Evolutionary conservation across 2,797 vertebrate species (phyloP).

Genomic region (Botia kubotai): DNA sequence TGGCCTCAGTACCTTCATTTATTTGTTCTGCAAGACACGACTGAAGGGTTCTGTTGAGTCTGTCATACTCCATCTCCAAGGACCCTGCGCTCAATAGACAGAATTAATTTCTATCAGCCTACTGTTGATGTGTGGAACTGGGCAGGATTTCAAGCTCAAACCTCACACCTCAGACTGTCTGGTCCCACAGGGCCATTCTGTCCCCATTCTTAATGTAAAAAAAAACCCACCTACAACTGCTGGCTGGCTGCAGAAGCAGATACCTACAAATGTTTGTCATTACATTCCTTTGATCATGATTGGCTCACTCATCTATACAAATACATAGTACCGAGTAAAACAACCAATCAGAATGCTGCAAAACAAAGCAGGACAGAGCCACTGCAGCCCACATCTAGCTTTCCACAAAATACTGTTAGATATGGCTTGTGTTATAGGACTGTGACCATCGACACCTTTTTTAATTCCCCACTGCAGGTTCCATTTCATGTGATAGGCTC

Average conservation of each 20-base stretch:
- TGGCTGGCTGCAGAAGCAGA: too few relatives aligned
- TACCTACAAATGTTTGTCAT: conserved; percentile 1
- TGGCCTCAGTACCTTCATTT: neutral
- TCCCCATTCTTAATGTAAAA: neutral
- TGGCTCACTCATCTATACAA: neutral
- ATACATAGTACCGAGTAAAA: neutral
- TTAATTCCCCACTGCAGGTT: neutral
- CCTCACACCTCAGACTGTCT: conserved; percentile 25
- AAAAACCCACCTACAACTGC: neutral
- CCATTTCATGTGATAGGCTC: neutral
- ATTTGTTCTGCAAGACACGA: neutral
- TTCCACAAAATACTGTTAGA: neutral
- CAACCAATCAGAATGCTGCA: neutral
- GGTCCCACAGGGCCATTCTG: neutral
- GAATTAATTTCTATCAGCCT: neutral
- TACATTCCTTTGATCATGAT: neutral
- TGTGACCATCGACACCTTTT: neutral
- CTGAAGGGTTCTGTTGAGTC: neutral
- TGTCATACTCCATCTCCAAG: conserved; percentile 2
- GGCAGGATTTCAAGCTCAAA: too few relatives aligned
- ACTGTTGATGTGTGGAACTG: conserved; percentile 9
- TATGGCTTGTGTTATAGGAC: neutral
- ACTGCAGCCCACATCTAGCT: neutral
- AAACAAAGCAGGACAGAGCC: conserved; percentile 13
- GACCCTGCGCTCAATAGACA: neutral